Conservation (phyloP, 2,888 invertebrate genomes). For the Drosophila robusta region DNA sequence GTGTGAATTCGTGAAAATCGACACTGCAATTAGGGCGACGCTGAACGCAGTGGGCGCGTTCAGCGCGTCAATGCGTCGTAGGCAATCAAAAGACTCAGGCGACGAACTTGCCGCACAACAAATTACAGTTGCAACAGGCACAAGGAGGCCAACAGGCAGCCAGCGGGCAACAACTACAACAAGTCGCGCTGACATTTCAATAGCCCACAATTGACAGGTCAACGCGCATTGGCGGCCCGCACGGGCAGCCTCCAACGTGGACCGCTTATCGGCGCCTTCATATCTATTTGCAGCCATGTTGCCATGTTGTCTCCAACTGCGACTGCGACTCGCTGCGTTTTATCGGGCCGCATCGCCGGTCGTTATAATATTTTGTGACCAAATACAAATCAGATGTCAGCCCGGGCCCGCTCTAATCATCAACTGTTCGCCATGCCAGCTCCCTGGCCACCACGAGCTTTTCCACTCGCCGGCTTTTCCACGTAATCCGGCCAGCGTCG, state of each 20-base stretch:
- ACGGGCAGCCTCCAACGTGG: slow-evolving; percentile 28
- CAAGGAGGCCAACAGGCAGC: background rate
- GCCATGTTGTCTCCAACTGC: slow-evolving; percentile 3
- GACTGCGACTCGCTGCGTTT: slow-evolving; percentile 16
- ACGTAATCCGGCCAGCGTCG: slow-evolving; percentile 62
- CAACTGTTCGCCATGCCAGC: slow-evolving; percentile 49
- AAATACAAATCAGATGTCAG: slow-evolving; percentile 84
- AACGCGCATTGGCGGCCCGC: slow-evolving; percentile 81
- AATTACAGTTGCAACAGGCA: slow-evolving; percentile 29
- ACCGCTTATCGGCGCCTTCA: slow-evolving; percentile 57
- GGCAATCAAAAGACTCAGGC: slow-evolving; percentile 78
- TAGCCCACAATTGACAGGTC: slow-evolving; percentile 85
- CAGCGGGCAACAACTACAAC: slow-evolving; percentile 29
- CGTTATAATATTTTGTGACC: slow-evolving; percentile 84
- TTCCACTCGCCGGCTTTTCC: slow-evolving; percentile 61
- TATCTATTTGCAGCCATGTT: slow-evolving; percentile 47
- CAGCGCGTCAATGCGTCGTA: slow-evolving; percentile 23
- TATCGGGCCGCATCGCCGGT: slow-evolving; percentile 76
- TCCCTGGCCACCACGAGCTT: slow-evolving; percentile 57
- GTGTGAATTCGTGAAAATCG: slow-evolving; percentile 82
- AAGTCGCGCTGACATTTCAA: slow-evolving; percentile 84
- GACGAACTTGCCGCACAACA: slow-evolving; percentile 70
- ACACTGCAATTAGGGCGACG: slow-evolving; percentile 78
- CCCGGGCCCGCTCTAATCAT: slow-evolving; percentile 79
- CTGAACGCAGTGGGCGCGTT: slow-evolving; percentile 33